Evolutionary conservation across 2,797 vertebrate species (phyloP), one percentile per base, ranked within the genome.

Genomic region (Brotula barbata): DNA sequence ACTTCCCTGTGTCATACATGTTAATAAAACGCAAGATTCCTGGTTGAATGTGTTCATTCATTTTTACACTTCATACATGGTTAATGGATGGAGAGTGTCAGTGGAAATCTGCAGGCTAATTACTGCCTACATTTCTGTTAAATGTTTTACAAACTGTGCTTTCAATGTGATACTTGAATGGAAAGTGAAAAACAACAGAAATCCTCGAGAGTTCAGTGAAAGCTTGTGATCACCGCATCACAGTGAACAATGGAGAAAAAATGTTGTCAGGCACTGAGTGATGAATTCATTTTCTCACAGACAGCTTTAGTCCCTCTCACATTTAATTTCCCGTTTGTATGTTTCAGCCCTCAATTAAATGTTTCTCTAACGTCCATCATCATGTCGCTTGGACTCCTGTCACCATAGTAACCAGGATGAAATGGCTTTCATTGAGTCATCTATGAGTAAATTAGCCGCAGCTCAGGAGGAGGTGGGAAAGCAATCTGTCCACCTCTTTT

Each of bases 1-100:
- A 82, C 88, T 82, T 75, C 80, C 83, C 75, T 72, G 46, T 82
- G 85, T 91, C 91, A 89, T 89, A 84, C 84, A 81, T 93, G 90
- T 92, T 86, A 95, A 95, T 96, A 94, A 96, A 96, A 90, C 84
- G 82, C 52, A 36, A 85, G 71, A 77, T 88, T 90, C 88, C 13
- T 16, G 31, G 4, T 45, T 14, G 1, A 42, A 33, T 9, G 36
- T 45, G 28, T 8, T 41, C 25, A 4, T 28, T 28, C 25, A 28
- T 28, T 8, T 8, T 28, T 28, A 28, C 15, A 14, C 14, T 15
- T 13, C 37, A 8, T 3, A n/a, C n/a, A n/a, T n/a, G n/a, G n/a
- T n/a, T n/a, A n/a, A n/a, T n/a, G n/a, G n/a, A n/a, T n/a, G n/a
- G n/a, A n/a, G n/a, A n/a, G n/a, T n/a, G n/a, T n/a, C n/a, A n/a